Percentiles rank a stretch among this genome's conserved stretches.
Conservation (phyloP, 1,140 invertebrate species). For the Drosophila aff. region DNA sequence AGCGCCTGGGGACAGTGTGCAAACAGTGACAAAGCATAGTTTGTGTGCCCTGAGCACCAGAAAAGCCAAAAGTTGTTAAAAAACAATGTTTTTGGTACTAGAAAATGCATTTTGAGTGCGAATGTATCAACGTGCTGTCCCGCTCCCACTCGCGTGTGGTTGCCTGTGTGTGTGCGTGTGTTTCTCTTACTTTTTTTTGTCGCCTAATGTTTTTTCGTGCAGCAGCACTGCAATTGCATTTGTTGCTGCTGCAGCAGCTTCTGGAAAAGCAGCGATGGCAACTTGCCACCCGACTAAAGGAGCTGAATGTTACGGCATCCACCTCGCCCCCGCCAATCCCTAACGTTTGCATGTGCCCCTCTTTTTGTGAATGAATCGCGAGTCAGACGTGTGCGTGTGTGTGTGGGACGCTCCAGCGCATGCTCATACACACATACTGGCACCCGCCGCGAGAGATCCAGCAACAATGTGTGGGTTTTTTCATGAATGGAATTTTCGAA, state of each 20-base stretch:
- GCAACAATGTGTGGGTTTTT: constrained; percentile 80
- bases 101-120: constrained; percentile 63
- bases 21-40: constrained; percentile 10
- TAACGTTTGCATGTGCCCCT: constrained; percentile 63
- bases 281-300: constrained; percentile 46
- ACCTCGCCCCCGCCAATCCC: constrained; percentile 40
- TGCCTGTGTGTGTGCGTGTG: constrained; percentile 33
- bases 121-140: constrained; percentile 49
- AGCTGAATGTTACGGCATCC: constrained; percentile 73
- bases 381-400: constrained; percentile 36
- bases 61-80: constrained; percentile 2
- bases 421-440: constrained; percentile 64
- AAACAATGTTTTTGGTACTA: constrained; percentile 53
- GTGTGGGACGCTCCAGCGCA: constrained; percentile 63
- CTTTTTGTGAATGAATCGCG: constrained; percentile 78
- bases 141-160: constrained; percentile 54
- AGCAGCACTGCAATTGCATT: constrained; percentile 62
- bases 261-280: constrained; percentile 68
- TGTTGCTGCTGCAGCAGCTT: constrained; percentile 45
- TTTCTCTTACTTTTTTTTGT: constrained; percentile 39
- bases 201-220: constrained; percentile 54
- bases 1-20: constrained; percentile 4
- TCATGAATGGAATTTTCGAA: constrained; percentile 84
- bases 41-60: background rate
- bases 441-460: constrained; percentile 43